phyloP scores from a whole-genome alignment of 1,140 invertebrate species.

The Thaumetopoea pityocampa region DNA sequence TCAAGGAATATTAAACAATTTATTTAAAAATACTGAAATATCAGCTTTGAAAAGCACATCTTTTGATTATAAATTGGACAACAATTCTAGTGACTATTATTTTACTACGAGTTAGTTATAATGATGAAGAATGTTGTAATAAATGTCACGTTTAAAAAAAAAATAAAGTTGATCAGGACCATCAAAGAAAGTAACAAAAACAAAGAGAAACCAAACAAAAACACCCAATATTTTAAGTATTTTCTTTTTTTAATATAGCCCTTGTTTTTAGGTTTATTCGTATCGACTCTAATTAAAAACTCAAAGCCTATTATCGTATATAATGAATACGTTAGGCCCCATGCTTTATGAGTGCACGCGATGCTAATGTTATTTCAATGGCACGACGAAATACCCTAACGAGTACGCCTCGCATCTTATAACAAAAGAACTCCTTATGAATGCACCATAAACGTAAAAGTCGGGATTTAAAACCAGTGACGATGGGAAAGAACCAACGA shows the following conservation, averaged over 20 bases:
- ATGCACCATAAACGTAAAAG: conserved; percentile 59
- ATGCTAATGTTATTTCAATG: conserved; percentile 62
- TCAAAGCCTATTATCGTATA: conserved; percentile 35
- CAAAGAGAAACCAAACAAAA: no score
- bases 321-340: conserved; percentile 51
- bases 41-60: background rate
- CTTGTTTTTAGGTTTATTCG: no score
- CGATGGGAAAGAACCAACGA: conserved; percentile 36
- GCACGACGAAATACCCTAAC: conserved; percentile 59
- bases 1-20: conserved; percentile 4
- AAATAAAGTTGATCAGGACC: no score
- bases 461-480: conserved; percentile 50
- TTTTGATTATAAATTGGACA: conserved; percentile 10
- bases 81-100: conserved; percentile 5
- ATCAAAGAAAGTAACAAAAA: no score
- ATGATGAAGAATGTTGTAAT: no score
- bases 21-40: conserved; percentile 3
- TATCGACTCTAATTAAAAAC: conserved; percentile 29
- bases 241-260: no score
- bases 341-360: conserved; percentile 36
- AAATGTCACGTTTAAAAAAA: no score
- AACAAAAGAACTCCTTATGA: conserved; percentile 59
- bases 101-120: background rate
- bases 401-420: conserved; percentile 53
- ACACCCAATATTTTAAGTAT: no score